Percentiles rank a stretch among this genome's conserved stretches.
phyloP scores from a whole-genome alignment of 2,888 invertebrate genomes.

The Octonoba sinensis region DNA sequence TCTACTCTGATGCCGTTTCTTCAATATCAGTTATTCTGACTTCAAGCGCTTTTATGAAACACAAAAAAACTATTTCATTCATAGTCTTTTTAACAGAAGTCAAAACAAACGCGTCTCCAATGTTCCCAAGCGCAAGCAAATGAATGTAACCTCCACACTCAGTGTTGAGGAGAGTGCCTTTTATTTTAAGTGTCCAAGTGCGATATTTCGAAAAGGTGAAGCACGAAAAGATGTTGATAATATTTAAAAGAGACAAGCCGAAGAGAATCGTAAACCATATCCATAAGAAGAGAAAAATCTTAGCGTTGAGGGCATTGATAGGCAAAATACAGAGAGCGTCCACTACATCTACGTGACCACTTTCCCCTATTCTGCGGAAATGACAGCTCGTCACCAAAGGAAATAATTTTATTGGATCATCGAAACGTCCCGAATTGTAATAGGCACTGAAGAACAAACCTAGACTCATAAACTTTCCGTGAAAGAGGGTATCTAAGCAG shows the following conservation, averaged over 20 bases:
- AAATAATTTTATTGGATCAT: conserved; percentile 66
- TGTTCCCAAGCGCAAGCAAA: neutral
- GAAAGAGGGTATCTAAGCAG: conserved; percentile 67
- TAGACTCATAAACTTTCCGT: conserved; percentile 59
- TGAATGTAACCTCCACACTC: neutral
- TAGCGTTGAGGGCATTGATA: conserved; percentile 67
- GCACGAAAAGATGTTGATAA: conserved; percentile 5
- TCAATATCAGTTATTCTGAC: neutral
- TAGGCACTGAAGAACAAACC: conserved; percentile 45
- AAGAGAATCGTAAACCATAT: conserved; percentile 65
- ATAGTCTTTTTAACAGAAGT: conserved; percentile 9
- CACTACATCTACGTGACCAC: conserved; percentile 65
- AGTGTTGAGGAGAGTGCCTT: neutral
- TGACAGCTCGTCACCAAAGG: conserved; percentile 67
- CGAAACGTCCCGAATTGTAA: conserved; percentile 80
- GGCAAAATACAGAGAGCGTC: conserved; percentile 67
- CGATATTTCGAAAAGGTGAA: too few species aligned
- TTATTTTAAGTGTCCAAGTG: too few species aligned
- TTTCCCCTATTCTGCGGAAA: conserved; percentile 65
- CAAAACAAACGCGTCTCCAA: conserved; percentile 53
- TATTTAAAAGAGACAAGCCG: conserved; percentile 22
- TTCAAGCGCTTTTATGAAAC: conserved; percentile 6
- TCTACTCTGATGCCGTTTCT: too few species aligned
- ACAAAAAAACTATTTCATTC: conserved; percentile 23
- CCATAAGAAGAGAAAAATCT: conserved; percentile 67